Evolutionary conservation across 2,113 vertebrate genomes (phyloP).

Genomic region (Chitala chitala): DNA sequence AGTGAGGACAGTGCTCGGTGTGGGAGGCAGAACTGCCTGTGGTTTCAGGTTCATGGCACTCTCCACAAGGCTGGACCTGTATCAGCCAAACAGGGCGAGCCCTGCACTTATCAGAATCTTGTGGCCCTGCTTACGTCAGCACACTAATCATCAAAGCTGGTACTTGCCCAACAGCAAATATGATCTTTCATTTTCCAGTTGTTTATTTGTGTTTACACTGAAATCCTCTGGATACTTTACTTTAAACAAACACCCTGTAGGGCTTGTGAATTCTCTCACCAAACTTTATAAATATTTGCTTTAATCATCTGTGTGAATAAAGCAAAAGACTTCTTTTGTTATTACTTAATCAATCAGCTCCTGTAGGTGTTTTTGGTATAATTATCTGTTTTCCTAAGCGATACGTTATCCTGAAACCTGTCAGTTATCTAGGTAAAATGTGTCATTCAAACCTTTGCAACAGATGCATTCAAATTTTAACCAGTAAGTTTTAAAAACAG

Average conservation of each 20-base stretch:
- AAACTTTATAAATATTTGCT: not conserved
- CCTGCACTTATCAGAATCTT: not conserved
- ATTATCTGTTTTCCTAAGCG: slow-evolving; percentile 6
- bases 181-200: not conserved
- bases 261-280: not conserved
- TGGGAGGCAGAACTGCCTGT: too few species aligned
- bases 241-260: not conserved
- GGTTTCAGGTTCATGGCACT: too few species aligned
- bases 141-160: not conserved
- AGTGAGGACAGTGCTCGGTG: too few species aligned
- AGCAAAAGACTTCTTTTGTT: not conserved
- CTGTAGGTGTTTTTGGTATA: not conserved
- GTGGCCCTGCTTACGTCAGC: not conserved
- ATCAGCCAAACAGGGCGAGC: not conserved
- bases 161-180: not conserved
- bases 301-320: slow-evolving; percentile 6
- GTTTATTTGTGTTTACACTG: not conserved
- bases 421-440: too few species aligned
- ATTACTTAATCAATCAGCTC: not conserved
- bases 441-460: too few species aligned
- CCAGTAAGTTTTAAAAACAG: too few species aligned
- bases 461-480: too few species aligned
- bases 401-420: not conserved
- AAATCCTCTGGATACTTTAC: not conserved
- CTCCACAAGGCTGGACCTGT: not conserved